Base-by-base conservation (phyloP, 2,113 vertebrate species). In the Ictalurus furcatus region DNA sequence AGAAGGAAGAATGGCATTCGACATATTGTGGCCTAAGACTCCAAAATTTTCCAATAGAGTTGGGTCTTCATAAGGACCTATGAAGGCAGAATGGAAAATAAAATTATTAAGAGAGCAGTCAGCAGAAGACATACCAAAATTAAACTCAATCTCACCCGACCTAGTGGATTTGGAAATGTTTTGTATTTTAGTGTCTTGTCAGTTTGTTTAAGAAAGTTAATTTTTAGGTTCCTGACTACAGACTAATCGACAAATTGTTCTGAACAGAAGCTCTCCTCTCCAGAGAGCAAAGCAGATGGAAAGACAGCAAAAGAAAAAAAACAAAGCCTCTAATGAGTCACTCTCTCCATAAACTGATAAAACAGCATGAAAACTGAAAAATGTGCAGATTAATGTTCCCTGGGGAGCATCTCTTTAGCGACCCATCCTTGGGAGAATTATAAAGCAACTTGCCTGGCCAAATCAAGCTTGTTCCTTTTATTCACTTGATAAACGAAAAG, bases 61-160 rank as follows among this genome's bases (percentile, higher is more conserved):
- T 23, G 25, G 58, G 6, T 56, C 30, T 73, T 88, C 84, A 90
- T 85, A 56, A 61, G 73, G 23, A 13, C 14, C 88, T 91, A 30
- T 59, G 56, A 88, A 85, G n/a, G 78, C 59, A 90, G 69, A 90
- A 81, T n/a, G 44, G 23, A 80, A 85, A 71, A 59, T 4, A 81
- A 59, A 19, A 54, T 65, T 30, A 84, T 40, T 28, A 63, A 65
- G 34, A 61, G 30, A 17, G 16, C 23, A 59, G 25, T 44, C 17
- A 52, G 28, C 56, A 76, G 54, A 58, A 48, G 56, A 21, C 0
- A 17, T 52, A 74, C n/a, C 30, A 87, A 61, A 59, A 78, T 61
- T 44, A 61, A 25, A 34, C 40, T 54, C 8, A 19, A 30, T 52
- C 48, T 52, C 48, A 52, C 48, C 40, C 21, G 1, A 44, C 48